Conservation (phyloP, 1,140 invertebrate species). For the Leptestheria dahalacensis region DNA sequence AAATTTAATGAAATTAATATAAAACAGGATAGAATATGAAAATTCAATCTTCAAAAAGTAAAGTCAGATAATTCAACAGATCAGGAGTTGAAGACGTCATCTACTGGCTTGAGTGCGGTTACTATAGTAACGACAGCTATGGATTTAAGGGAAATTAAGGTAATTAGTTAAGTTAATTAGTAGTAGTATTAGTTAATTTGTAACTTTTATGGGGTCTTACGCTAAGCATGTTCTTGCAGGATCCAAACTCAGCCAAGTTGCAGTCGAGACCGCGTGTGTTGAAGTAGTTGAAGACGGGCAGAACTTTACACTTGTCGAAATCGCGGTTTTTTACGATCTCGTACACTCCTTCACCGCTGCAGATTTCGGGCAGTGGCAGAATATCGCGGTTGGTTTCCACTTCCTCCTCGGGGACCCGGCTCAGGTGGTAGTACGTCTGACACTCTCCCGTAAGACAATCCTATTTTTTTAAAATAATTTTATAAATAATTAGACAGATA, state of each 20-base stretch:
- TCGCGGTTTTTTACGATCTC: constrained; percentile 23
- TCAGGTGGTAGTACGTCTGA: constrained; percentile 16
- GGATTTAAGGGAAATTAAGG: no score
- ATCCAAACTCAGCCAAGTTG: neutral
- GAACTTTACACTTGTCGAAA: constrained; percentile 21
- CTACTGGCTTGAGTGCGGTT: no score
- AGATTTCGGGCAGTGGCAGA: constrained; percentile 19
- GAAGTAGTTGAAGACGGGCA: constrained; percentile 19
- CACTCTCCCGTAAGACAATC: constrained; percentile 14
- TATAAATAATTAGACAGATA: no score
- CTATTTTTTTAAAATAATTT: constrained; percentile 1
- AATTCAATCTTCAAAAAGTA: neutral
- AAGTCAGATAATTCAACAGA: no score
- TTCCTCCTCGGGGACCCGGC: constrained; percentile 8
- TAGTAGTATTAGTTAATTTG: no score
- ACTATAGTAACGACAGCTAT: no score
- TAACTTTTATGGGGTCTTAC: no score
- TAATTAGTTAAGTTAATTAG: no score
- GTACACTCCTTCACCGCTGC: constrained; percentile 20
- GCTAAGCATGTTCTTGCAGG: constrained; percentile 9
- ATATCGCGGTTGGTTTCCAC: constrained; percentile 13
- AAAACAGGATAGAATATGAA: neutral
- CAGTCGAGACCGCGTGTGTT: neutral
- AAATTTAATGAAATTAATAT: neutral
- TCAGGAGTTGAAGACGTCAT: no score